Evolutionary conservation across 2,113 vertebrate genomes (phyloP).

Genomic region (Oceanites oceanicus): DNA sequence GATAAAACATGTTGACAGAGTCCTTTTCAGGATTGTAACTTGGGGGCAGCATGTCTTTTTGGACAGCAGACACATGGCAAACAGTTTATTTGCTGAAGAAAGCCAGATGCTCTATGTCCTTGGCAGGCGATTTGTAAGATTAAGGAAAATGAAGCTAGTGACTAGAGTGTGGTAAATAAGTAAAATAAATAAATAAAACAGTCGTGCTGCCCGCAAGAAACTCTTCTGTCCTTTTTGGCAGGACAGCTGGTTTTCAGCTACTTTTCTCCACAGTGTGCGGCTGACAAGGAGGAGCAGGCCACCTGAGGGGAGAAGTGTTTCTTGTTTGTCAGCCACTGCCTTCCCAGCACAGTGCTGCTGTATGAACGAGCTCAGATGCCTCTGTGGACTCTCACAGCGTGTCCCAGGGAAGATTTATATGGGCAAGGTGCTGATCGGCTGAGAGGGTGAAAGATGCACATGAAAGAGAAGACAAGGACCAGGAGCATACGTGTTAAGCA

Average conservation of each 20-base stretch:
- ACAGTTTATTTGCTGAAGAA: constrained; percentile 58
- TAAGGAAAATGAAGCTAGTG: constrained; percentile 16
- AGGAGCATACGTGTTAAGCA: not conserved
- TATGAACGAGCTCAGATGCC: not conserved
- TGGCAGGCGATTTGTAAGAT: constrained; percentile 51
- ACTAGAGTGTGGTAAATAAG: constrained; percentile 16
- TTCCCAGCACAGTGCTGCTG: not conserved
- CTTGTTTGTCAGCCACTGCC: not conserved
- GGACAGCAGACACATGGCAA: constrained; percentile 41
- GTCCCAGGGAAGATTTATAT: not conserved
- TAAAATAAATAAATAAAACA: constrained; percentile 43
- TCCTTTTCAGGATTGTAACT: constrained; percentile 56
- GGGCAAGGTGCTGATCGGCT: not conserved
- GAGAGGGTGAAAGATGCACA: not conserved
- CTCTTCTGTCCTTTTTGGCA: not conserved
- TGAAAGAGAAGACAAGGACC: not conserved
- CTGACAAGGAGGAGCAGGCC: constrained; percentile 33
- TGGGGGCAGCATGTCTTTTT: constrained; percentile 50
- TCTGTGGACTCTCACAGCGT: not conserved
- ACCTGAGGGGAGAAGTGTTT: constrained; percentile 22
- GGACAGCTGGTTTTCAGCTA: constrained; percentile 20
- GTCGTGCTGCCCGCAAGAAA: not conserved
- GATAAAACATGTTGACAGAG: constrained; percentile 61
- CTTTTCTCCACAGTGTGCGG: not conserved
- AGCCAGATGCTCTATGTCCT: constrained; percentile 36